Evolutionary conservation across 2,113 vertebrate genomes (phyloP).

Genomic region (Trogon surrucura): DNA sequence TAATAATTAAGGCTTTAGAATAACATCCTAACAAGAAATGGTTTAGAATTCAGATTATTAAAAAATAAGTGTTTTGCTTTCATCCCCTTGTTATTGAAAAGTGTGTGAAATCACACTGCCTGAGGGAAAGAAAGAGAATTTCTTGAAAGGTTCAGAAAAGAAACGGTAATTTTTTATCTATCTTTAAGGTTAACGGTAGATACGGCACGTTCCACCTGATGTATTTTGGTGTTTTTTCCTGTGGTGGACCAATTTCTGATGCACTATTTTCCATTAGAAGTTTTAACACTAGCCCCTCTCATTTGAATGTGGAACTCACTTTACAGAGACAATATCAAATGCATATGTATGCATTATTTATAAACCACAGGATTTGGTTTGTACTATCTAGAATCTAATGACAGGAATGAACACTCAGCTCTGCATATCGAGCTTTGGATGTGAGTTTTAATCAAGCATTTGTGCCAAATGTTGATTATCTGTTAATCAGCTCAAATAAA

Average conservation of each 20-base stretch:
- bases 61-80: background rate
- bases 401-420: background rate
- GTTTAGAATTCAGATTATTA: background rate
- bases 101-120: background rate
- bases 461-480: constrained; percentile 48
- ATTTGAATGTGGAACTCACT: background rate
- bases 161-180: background rate
- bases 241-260: background rate
- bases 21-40: background rate
- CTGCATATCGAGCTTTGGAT: constrained; percentile 3
- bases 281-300: background rate
- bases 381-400: background rate
- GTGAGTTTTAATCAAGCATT: constrained; percentile 66
- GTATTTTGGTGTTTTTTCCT: background rate
- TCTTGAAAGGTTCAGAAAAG: background rate
- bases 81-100: background rate
- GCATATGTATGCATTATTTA: background rate
- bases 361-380: background rate
- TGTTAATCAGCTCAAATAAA: constrained; percentile 59
- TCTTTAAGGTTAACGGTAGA: background rate
- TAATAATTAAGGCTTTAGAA: background rate
- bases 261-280: background rate
- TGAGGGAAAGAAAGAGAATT: background rate
- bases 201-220: background rate
- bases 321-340: background rate